phyloP scores from a whole-genome alignment of 2,113 vertebrate species.

The Epinephelus lanceolatus region DNA sequence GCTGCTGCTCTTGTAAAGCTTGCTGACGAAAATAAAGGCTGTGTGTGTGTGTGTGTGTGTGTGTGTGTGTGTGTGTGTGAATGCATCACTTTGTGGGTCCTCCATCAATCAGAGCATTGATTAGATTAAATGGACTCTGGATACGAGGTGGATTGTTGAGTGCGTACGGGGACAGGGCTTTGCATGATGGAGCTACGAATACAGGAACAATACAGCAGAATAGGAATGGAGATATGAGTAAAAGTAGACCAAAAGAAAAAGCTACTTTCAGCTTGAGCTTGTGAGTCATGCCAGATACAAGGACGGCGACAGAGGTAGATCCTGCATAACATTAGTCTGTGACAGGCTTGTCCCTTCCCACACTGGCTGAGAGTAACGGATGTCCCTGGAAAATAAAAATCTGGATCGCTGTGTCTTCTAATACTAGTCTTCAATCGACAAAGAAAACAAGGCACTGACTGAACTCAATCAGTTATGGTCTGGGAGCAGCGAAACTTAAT shows the following conservation, averaged over 20 bases:
- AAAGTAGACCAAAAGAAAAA: constrained; percentile 22
- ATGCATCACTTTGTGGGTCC: constrained; percentile 12
- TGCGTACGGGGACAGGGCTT: neutral
- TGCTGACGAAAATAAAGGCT: constrained; percentile 20
- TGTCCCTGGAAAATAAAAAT: constrained; percentile 17
- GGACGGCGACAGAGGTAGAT: constrained; percentile 30
- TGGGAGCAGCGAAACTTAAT: neutral
- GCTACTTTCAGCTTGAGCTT: constrained; percentile 22
- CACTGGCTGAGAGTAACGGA: constrained; percentile 6
- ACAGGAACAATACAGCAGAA: neutral
- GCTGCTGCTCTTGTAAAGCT: constrained; percentile 36
- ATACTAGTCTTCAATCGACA: constrained; percentile 1
- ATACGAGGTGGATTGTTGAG: constrained; percentile 12
- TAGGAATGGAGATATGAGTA: neutral
- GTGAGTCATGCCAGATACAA: constrained; percentile 39
- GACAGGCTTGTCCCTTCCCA: constrained; percentile 39
- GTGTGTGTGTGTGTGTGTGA: neutral
- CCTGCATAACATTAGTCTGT: constrained; percentile 33
- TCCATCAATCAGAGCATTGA: constrained; percentile 38
- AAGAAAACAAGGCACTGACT: constrained; percentile 20
- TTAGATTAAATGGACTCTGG: constrained; percentile 23
- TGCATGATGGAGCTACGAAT: constrained; percentile 4
- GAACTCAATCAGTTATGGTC: neutral
- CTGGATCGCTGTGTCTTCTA: constrained; percentile 3
- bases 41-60: neutral